Conservation (phyloP, 2,797 vertebrate genomes). For the Dallia pectoralis region DNA sequence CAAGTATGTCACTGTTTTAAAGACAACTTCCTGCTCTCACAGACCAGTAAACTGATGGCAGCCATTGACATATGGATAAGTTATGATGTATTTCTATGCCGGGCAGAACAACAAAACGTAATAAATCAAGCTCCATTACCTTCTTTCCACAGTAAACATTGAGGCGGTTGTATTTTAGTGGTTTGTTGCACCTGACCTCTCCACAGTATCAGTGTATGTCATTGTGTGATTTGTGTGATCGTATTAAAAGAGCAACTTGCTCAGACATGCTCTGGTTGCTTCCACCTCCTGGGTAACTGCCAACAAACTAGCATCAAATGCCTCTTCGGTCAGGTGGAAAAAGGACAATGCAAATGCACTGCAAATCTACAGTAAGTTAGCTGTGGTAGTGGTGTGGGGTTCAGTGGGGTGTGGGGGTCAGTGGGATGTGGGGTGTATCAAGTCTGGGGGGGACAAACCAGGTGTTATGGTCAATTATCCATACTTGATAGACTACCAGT, state of each 20-base stretch:
- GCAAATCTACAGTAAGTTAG: neutral
- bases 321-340: neutral
- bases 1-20: neutral
- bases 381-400: neutral
- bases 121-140: too few species aligned
- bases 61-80: neutral
- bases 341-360: neutral
- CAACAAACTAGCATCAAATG: neutral
- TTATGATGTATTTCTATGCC: neutral
- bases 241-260: slow-evolving; percentile 16
- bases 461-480: neutral
- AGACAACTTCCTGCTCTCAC: neutral
- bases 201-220: slow-evolving; percentile 7
- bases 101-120: neutral
- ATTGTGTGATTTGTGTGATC: slow-evolving; percentile 11
- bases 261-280: slow-evolving; percentile 13
- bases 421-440: neutral
- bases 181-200: neutral
- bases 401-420: neutral
- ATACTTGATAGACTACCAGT: neutral
- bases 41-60: neutral
- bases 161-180: neutral
- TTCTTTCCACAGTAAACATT: neutral
- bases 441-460: neutral
- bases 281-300: slow-evolving; percentile 10